These are phyloP conservation scores for Caenorhabditis drosophilae DNA, from an alignment of 2,888 invertebrate genomes.

Conservation along the genomic window DNA sequence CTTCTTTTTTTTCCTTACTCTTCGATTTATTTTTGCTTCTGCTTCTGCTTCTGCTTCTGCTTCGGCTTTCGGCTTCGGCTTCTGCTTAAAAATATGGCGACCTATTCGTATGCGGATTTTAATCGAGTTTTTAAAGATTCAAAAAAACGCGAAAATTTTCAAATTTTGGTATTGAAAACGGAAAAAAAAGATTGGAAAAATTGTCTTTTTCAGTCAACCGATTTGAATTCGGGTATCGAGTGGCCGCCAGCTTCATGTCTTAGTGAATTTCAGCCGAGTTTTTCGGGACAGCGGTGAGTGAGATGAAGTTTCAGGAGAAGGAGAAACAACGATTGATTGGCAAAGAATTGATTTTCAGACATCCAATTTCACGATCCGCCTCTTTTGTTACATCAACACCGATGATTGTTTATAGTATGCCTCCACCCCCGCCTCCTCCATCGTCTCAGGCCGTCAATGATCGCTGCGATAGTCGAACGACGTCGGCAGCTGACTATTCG, in stretches of 20 bases:
- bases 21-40: not conserved
- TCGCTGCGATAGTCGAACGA: slow-evolving; percentile 29
- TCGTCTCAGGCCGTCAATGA: slow-evolving; percentile 14
- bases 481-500: not conserved
- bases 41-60: not conserved
- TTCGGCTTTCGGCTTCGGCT: not conserved
- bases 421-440: slow-evolving; percentile 8
- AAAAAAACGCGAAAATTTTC: slow-evolving; percentile 1
- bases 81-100: slow-evolving; percentile 5
- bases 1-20: not conserved
- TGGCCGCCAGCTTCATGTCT: slow-evolving; percentile 8
- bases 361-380: slow-evolving; percentile 34
- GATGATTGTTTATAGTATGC: slow-evolving; percentile 31
- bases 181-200: not conserved
- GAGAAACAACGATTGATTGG: not conserved
- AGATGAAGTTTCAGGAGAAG: not conserved
- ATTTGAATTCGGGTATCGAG: slow-evolving; percentile 9
- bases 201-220: not conserved
- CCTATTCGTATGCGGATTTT: slow-evolving; percentile 37
- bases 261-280: slow-evolving; percentile 22
- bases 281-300: no score
- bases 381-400: slow-evolving; percentile 37
- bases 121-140: slow-evolving; percentile 32
- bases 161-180: not conserved
- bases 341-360: slow-evolving; percentile 6